Evolutionary conservation across 2,888 invertebrate genomes (phyloP).

Genomic region (Sepioteuthis lessoniana): DNA sequence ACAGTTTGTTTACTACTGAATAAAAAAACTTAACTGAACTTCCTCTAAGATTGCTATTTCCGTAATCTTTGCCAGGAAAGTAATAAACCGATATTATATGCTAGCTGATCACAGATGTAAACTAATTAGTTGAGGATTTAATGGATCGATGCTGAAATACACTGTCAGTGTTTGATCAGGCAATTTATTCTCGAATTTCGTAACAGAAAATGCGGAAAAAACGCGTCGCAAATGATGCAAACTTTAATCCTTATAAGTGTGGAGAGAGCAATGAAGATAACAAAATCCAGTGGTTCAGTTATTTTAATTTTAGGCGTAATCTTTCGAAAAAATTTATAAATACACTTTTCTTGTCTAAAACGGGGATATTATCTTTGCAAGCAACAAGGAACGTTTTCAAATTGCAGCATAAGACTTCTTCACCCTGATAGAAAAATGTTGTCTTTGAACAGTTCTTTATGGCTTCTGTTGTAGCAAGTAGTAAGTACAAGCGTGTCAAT

Average conservation of each 20-base stretch:
- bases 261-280: not conserved
- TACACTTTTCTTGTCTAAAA: not conserved
- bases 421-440: not conserved
- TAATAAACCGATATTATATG: too few species aligned
- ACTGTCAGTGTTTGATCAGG: too few species aligned
- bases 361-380: not conserved
- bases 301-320: conserved; percentile 3
- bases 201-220: too few species aligned
- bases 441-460: not conserved
- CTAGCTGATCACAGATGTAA: too few species aligned
- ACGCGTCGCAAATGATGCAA: not conserved
- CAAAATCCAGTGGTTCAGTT: not conserved
- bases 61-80: too few species aligned
- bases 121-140: too few species aligned
- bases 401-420: not conserved
- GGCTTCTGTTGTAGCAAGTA: not conserved
- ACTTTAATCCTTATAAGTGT: not conserved
- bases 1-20: too few species aligned
- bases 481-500: not conserved
- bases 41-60: too few species aligned
- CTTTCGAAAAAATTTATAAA: not conserved
- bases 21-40: too few species aligned
- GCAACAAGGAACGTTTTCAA: not conserved
- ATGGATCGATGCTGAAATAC: too few species aligned
- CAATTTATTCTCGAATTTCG: not conserved